Base-by-base conservation (phyloP, 2,888 invertebrate genomes). In the Catocala fraxini region DNA sequence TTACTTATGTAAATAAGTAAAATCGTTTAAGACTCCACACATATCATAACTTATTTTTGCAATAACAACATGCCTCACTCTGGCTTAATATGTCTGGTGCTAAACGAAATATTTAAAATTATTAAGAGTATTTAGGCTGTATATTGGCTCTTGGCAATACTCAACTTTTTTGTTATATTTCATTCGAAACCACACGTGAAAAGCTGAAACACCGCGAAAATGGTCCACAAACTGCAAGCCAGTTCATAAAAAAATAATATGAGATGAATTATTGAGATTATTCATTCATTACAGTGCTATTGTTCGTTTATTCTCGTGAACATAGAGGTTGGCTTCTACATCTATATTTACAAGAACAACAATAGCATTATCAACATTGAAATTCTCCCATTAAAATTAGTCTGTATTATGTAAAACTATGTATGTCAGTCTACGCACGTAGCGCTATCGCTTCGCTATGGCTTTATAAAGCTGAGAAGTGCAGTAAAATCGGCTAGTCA, bases 401-500 rank as follows among this genome's bases (percentile, higher is more conserved):
- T 4, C 3, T 25, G 25, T 25, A 39, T 39, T 39, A 39, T 47
- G 48, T 49, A 11, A 34, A 49, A 34, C 10, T 39, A 49, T 25
- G 7, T 39, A 49, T 25, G 7, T 7, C 11, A 56, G 48, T 39
- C 12, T 51, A 25, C 43, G 46, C 56, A 49, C 51, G 59, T 12
- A 59, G 59, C 51, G 34, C 34, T 35, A 51, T 62, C 47, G 49
- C 13, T 11, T 33, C 45, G 52, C 25, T 58, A 57, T 62, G 58
- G 51, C 12, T 54, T 59, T 65, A 55, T 65, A 34, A 63, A 63
- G 49, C 6, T 59, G 62, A 65, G 11, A 45, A 63, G 43, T 35
- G 53, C 12, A 47, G 53, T 72, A 60, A 45, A 63, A 51, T 13
- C 58, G 49, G 56, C 72, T 58, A 54, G 71, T 71, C 71, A 71